phyloP scores from a whole-genome alignment of 2,888 invertebrate genomes.

The Phlogophora meticulosa region DNA sequence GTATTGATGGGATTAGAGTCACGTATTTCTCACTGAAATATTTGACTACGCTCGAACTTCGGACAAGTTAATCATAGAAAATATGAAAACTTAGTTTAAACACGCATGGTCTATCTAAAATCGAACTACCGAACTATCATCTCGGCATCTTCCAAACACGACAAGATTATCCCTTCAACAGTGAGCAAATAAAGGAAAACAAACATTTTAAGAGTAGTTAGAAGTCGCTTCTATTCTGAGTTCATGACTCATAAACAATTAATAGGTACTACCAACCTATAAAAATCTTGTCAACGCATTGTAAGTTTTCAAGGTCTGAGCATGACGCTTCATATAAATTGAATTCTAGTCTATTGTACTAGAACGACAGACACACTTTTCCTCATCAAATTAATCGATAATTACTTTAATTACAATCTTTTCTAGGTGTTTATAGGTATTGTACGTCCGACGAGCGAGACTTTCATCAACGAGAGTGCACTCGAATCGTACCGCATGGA shows the following conservation, averaged over 20 bases:
- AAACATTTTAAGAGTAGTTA: not conserved
- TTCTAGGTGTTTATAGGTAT: constrained; percentile 92
- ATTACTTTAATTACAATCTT: constrained; percentile 46
- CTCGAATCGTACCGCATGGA: constrained; percentile 92
- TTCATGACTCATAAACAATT: constrained; percentile 14
- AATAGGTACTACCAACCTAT: not conserved
- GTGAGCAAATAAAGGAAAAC: not conserved
- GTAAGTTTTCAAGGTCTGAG: constrained; percentile 4
- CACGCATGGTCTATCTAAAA: no score
- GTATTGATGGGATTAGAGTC: no score
- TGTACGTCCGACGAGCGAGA: constrained; percentile 92
- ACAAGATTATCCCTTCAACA: not conserved
- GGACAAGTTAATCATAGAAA: no score
- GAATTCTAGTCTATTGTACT: constrained; percentile 34
- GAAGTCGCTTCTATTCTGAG: not conserved
- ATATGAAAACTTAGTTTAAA: no score
- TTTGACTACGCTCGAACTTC: not conserved
- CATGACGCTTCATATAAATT: constrained; percentile 12
- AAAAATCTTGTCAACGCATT: constrained; percentile 25
- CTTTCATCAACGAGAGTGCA: constrained; percentile 86
- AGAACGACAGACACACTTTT: constrained; percentile 19
- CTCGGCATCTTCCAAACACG: not conserved
- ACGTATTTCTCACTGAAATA: no score
- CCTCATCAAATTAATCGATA: constrained; percentile 24
- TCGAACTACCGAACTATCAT: not conserved